Base-by-base conservation (phyloP, 92 coral and sea anemone genomes). In the Parazoanthus darwini region DNA sequence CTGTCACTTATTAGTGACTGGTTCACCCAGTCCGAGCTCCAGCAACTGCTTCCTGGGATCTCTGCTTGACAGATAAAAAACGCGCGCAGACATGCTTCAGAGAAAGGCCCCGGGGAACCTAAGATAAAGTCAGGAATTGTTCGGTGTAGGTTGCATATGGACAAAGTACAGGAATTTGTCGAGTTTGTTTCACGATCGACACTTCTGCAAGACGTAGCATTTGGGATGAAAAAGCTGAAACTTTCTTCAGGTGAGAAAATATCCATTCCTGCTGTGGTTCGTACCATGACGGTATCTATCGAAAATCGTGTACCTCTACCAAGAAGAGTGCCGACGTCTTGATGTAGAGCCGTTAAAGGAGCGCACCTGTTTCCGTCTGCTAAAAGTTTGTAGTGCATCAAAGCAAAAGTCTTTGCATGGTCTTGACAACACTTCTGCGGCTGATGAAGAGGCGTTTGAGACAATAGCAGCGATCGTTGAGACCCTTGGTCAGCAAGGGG, bases 341-440 rank as follows among this genome's bases (percentile, higher is more conserved):
- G 42, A 85, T 33, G 43, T 26, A 43, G 86, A 85, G 66, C 77
- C 88, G 3, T 26, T 82, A 39, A 82, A 81, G 3, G 93, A 91
- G 18, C 91, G 88, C 72, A 88, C 93, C 26, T 89, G 91, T 88
- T 88, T 59, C 74, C 82, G 89, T 16, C 23, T 91, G 13, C 74
- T 91, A 3, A 90, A 88, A 46, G 89, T 91, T 22, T 91, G 93
- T 63, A 50, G 68, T 81, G 91, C 93, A 2, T 91, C 89, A 18
- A 88, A 88, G 87, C 93, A 88, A 79, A 91, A 89, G 88, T 89
- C 91, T 37, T 74, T 91, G 37, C 94, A 91, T 46, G 93, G 91
- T 3, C 78, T 91, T 29, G 94, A 89, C 67, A 92, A 89, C 63
- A 86, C 89, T 4, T 76, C 94, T 13, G 37, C 80, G 13, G 80